Evolutionary conservation across 2,888 invertebrate genomes (phyloP).

Genomic region (Dermolepida albohirtum): DNA sequence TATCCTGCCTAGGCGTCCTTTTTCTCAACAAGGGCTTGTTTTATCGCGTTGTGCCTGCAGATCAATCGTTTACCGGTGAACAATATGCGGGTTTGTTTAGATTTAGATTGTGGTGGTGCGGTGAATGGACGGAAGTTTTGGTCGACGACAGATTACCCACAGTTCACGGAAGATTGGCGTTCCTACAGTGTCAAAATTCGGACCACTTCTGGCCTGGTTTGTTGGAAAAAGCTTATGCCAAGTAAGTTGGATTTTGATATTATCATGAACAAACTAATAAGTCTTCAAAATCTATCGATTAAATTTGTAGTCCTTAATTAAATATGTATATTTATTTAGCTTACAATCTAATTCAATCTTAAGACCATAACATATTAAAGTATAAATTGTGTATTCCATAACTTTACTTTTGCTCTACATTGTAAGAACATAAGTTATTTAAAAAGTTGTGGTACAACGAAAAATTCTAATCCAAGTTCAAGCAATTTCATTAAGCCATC

Average conservation of each 20-base stretch:
- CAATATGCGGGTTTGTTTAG: constrained; percentile 85
- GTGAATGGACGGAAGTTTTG: constrained; percentile 90
- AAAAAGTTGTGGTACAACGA: too few species aligned
- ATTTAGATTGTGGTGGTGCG: constrained; percentile 94
- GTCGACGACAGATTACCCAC: constrained; percentile 92
- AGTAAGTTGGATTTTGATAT: constrained; percentile 69
- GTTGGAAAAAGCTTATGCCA: constrained; percentile 93
- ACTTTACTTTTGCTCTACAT: too few species aligned
- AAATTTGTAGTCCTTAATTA: too few species aligned
- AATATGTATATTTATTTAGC: too few species aligned
- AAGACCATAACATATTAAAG: too few species aligned
- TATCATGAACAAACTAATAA: background rate
- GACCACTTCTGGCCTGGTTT: constrained; percentile 91
- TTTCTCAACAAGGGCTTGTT: constrained; percentile 89
- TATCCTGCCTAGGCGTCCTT: constrained; percentile 87
- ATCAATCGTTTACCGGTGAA: constrained; percentile 80
- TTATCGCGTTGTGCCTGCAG: constrained; percentile 91
- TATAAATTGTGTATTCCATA: too few species aligned
- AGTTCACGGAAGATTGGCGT: constrained; percentile 86
- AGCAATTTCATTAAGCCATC: too few species aligned
- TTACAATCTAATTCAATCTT: too few species aligned
- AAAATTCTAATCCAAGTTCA: too few species aligned
- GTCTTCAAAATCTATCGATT: too few species aligned
- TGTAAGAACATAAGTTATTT: too few species aligned
- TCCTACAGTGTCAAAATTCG: constrained; percentile 83